Evolutionary conservation across 2,113 vertebrate genomes (phyloP), one percentile per base, ranked within the genome.

Genomic region (Oenanthe melanoleuca): DNA sequence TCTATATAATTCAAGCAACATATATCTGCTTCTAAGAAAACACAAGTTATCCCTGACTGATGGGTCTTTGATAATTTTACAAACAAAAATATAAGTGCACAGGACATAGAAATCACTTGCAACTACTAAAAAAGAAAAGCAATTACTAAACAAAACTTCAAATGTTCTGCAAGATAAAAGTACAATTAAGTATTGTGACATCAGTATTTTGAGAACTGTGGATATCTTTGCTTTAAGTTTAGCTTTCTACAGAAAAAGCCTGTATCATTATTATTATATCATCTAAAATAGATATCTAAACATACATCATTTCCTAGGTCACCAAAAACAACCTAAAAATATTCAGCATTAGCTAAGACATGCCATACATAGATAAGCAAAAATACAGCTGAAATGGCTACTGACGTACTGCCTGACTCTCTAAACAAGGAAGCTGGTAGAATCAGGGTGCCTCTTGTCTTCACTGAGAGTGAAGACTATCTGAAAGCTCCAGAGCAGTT

Each of bases 211-310:
- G 42, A 90, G 64, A 90, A 78, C 56, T 60, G 71, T 3, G 33
- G 14, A 31, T 78, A 67, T 55, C 31, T n/a, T 57, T 61, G 37
- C 38, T 80, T 84, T 86, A 69, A 64, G 60, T 63, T 74, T 31
- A 84, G 52, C n/a, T 78, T 78, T 79, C 60, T 78, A 86, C 80
- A 78, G 82, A 90, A 86, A 94, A 88, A 57, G 45, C 23, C 38
- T 53, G 34, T 26, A 61, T 56, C 57, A 40, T 88, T 87, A 94
- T 89, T 90, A 95, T 73, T 73, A 12, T 77, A 95, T 64, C 19
- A 92, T 80, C 67, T 86, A 92, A 95, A 97, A 88, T 74, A 95
- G 88, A 49, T 88, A 92, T 63, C 75, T 91, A 94, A 91, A 92
- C 47, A 93, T 74, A 67, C 44, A 56, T 50, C 0, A 63, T 56